phyloP scores from a whole-genome alignment of 1,140 invertebrate species.

The Pogonomyrmex barbatus region DNA sequence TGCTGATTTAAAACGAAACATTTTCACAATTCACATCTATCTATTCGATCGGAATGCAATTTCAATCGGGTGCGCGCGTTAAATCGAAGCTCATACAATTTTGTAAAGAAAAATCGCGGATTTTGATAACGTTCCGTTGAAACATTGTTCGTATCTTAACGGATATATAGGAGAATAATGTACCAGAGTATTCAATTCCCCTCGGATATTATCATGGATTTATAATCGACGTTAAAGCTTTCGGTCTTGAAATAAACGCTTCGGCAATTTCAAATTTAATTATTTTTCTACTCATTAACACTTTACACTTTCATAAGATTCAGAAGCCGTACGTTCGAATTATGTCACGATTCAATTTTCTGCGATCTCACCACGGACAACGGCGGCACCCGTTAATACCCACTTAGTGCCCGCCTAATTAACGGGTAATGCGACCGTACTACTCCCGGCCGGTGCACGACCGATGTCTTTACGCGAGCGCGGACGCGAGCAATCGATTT shows the following conservation, averaged over 20 bases:
- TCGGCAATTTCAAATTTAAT: conserved; percentile 15
- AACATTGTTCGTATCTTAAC: conserved; percentile 29
- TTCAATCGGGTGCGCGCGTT: conserved; percentile 36
- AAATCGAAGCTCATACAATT: neutral
- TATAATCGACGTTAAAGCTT: neutral
- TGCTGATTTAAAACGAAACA: conserved; percentile 65
- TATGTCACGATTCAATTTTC: conserved; percentile 10
- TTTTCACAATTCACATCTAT: conserved; percentile 38
- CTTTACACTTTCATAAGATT: conserved; percentile 6
- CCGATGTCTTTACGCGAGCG: conserved; percentile 47
- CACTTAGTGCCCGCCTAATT: conserved; percentile 43
- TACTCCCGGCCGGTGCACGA: conserved; percentile 22
- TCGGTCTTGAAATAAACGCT: neutral
- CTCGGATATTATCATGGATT: neutral
- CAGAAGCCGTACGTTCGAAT: conserved; percentile 8
- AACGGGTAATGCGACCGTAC: conserved; percentile 52
- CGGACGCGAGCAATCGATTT: conserved; percentile 72
- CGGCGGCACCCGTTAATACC: conserved; percentile 25
- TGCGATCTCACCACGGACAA: conserved; percentile 8
- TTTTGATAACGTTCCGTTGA: neutral
- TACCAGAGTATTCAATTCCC: neutral
- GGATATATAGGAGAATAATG: neutral
- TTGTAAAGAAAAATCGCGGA: neutral
- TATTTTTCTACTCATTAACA: conserved; percentile 1
- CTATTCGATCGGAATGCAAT: conserved; percentile 58